Conservation (phyloP, 92 coral and sea anemone species). For the Umimayanthus kanabou region DNA sequence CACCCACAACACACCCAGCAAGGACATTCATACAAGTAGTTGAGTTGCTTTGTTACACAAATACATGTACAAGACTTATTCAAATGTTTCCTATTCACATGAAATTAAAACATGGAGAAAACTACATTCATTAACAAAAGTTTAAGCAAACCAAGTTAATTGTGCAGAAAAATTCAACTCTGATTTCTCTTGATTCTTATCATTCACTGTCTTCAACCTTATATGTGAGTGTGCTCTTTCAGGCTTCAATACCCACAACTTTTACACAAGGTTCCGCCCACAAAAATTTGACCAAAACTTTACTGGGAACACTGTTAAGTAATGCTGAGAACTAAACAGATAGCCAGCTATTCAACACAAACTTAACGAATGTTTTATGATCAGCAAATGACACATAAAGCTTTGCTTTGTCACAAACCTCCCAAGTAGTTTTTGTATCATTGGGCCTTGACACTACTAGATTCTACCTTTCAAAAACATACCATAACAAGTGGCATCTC, state of each 20-base stretch:
- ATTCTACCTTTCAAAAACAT: neutral
- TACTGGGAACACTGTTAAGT: neutral
- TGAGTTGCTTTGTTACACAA: no score
- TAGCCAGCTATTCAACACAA: neutral
- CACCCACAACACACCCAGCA: neutral
- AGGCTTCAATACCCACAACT: constrained; percentile 14
- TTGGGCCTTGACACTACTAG: neutral
- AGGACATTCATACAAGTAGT: neutral
- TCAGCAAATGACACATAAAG: neutral
- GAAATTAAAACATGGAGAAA: neutral
- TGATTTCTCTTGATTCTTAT: constrained; percentile 27
- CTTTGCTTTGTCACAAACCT: neutral
- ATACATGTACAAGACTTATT: neutral
- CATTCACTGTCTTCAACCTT: constrained; percentile 10
- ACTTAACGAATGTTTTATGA: no score
- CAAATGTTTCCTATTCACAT: neutral
- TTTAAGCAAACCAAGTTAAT: neutral
- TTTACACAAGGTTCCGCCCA: neutral
- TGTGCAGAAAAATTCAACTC: neutral
- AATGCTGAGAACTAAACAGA: neutral
- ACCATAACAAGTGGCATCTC: neutral
- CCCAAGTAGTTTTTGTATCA: neutral
- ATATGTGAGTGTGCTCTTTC: constrained; percentile 1
- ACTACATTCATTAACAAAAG: neutral
- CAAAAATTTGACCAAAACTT: neutral